Base-by-base conservation (phyloP, 2,888 invertebrate species). In the Actias luna region DNA sequence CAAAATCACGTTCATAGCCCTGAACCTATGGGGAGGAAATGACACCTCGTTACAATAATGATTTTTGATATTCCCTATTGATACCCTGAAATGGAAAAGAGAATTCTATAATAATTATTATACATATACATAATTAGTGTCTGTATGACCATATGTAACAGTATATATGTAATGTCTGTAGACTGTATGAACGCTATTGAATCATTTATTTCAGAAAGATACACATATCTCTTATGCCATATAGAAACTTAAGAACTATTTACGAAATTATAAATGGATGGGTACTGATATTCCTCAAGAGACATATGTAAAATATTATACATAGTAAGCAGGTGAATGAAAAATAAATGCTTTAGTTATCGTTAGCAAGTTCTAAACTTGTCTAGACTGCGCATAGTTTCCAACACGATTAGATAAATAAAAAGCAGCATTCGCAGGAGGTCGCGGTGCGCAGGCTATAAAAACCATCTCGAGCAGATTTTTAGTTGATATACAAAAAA, bases 1-100 rank as follows among this genome's bases (percentile, higher is more conserved):
- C 80, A 77, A 85, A 86, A 88, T 88, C 88, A 89, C 87, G 89
- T 86, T 83, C 76, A 75, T 85, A 87, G 87, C 89, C 89, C 88
- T 91, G 88, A 89, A 87, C 86, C 82, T 79, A 75, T 80, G 85
- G 78, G 82, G 82, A 85, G 83, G 82, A 88, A 85, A 85, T 87
- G 83, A 82, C 87, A 87, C 84, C 76, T 83, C 76, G 70, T 69
- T 70, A 72, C 69, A 72, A 78, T 74, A 72, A 75, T 55, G 16
- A 29, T 82, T 73, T 72, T 69, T 68, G 42, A 33, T 58, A 22
- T 42, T 25, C 31, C 22, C 16, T 58, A 25, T 25, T 16, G 42
- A 33, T 50, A 7, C 25, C 2, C 18, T n/a, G 29, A 55, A 29
- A 55, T 29, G 22, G 12, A 33, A 16, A 5, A 18, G 18, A 57